Evolutionary conservation across 2,113 vertebrate species (phyloP), one percentile per base, ranked within the genome.

Genomic region (Plotosus lineatus): DNA sequence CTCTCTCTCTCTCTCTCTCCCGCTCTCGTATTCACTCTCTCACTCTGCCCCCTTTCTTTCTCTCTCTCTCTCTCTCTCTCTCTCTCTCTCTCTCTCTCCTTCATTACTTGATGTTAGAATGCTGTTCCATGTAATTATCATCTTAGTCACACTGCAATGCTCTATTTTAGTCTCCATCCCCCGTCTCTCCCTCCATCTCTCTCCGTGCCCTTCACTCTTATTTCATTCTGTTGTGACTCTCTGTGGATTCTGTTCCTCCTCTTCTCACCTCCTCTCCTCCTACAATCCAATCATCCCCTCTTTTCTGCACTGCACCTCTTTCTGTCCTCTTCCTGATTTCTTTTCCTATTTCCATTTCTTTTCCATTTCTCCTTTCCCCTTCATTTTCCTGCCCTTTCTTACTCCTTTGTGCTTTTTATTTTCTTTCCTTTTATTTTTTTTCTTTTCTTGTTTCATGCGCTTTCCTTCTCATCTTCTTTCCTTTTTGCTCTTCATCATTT

Each of bases 121-220:
- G 75, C 46, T 75, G 51, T 76, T 84, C 80, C 82, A 81, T 85
- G 84, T 72, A 84, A 88, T 88, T 86, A 88, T 69, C 60, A 56
- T 84, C 81, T 88, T 86, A 88, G 87, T 86, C 85, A 86, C 83
- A 80, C 73, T 69, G 85, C 55, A 63, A 79, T 48, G 38, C 44
- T 81, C 85, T 85, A 84, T 82, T 86, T 85, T 78, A 7, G 85
- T 84, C 75, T 76, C 26, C 61, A 36, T 65, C 75, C 82, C 73
- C 60, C 55, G 11, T 56, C 28, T 61, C 81, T 53, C 60, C 28
- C 51, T 63, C 56, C 56, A 31, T 77, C 66, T 50, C 36, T 33
- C 19, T 46, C 38, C 38, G 17, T 50, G 66, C 81, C 56, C 75
- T 81, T 84, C 65, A 74, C 33, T 81, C 42, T 53, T 71, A 31